Evolutionary conservation across 2,888 invertebrate species (phyloP).

Genomic region (Tenthredo livida): DNA sequence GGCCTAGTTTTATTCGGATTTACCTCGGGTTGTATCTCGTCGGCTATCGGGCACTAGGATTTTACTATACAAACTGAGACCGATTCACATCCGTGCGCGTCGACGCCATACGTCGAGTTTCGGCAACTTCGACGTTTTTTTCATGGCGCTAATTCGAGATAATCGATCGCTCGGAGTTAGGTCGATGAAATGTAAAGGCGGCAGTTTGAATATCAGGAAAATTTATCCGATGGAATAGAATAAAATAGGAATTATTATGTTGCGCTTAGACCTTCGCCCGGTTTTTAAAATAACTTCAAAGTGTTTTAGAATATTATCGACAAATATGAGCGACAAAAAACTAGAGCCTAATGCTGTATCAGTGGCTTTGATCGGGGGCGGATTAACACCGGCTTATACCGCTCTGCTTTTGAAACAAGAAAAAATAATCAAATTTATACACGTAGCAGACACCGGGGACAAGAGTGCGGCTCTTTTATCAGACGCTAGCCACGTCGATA

Average conservation of each 20-base stretch:
- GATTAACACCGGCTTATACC: constrained; percentile 65
- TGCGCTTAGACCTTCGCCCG: background rate
- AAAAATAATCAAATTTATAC: constrained; percentile 65
- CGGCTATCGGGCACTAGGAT: constrained; percentile 52
- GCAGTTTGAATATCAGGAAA: background rate
- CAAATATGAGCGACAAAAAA: background rate
- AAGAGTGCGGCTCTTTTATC: constrained; percentile 60
- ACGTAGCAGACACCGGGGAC: constrained; percentile 67
- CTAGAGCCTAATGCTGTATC: background rate
- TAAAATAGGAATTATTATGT: background rate
- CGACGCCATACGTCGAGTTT: background rate
- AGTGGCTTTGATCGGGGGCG: constrained; percentile 68
- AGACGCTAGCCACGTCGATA: constrained; percentile 69
- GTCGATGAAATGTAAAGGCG: background rate
- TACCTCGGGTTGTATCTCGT: constrained; percentile 66
- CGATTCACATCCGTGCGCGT: constrained; percentile 38
- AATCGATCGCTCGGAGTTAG: background rate
- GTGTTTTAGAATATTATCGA: background rate
- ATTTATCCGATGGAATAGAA: background rate
- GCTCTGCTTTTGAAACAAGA: constrained; percentile 72
- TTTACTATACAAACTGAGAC: constrained; percentile 59
- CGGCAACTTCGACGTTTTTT: background rate
- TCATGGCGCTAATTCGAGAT: background rate
- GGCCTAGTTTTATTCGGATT: constrained; percentile 70
- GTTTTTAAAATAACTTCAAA: background rate